Evolutionary conservation across 2,888 invertebrate genomes (phyloP).

Genomic region (Neocrepidodera transversa): DNA sequence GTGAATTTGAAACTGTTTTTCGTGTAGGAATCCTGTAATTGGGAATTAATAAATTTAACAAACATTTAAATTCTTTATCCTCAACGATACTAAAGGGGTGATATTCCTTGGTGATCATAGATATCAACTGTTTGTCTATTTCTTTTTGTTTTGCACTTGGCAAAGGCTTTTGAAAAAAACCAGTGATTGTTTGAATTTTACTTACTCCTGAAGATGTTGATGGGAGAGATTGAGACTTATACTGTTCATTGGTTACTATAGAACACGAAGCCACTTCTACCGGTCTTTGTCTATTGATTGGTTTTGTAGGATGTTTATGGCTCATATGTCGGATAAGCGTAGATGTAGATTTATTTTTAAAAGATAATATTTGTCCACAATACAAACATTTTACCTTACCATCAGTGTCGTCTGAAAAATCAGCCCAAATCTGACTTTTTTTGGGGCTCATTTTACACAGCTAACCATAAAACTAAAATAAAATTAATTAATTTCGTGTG

Average conservation of each 20-base stretch:
- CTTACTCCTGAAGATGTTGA: too few species aligned
- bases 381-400: too few species aligned
- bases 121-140: constrained; percentile 41
- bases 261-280: too few species aligned
- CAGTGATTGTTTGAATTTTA: not conserved
- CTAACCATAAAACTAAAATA: too few species aligned
- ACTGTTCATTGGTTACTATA: not conserved
- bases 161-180: not conserved
- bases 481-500: too few species aligned
- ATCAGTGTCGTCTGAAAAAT: constrained; percentile 15
- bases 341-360: constrained; percentile 31
- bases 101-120: constrained; percentile 47
- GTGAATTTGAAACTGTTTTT: too few species aligned
- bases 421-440: not conserved
- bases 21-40: constrained; percentile 28
- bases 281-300: constrained; percentile 24
- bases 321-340: constrained; percentile 30
- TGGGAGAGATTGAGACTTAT: not conserved
- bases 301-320: constrained; percentile 30
- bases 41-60: constrained; percentile 38
- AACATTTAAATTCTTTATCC: too few species aligned
- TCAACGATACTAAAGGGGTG: too few species aligned
- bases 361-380: constrained; percentile 25
- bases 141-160: not conserved
- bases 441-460: too few species aligned